Evolutionary conservation across 2,113 vertebrate species (phyloP).

Genomic region (Raja brachyura): DNA sequence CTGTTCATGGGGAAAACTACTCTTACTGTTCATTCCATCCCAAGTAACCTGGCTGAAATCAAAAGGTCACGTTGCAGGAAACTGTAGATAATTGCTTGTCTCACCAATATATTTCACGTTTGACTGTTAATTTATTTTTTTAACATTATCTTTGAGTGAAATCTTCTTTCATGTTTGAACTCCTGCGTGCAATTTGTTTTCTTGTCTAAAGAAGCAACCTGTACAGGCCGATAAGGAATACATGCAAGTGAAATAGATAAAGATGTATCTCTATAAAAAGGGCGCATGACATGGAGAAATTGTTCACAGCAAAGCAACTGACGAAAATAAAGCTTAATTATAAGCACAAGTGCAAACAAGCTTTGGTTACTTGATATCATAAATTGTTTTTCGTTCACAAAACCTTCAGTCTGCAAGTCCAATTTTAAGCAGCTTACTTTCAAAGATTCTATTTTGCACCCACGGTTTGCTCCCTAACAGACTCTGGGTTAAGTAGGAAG

Average conservation of each 20-base stretch:
- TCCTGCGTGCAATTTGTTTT: constrained; percentile 24
- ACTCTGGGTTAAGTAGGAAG: neutral
- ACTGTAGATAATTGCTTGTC: neutral
- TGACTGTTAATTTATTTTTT: constrained; percentile 15
- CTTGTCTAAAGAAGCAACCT: constrained; percentile 31
- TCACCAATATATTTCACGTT: constrained; percentile 1
- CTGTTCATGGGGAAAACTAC: neutral
- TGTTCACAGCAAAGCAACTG: neutral
- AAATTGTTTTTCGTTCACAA: neutral
- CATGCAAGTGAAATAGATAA: constrained; percentile 32
- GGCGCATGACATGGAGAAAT: neutral
- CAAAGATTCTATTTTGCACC: neutral
- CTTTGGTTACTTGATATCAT: neutral
- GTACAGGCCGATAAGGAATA: constrained; percentile 30
- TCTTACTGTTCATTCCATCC: neutral
- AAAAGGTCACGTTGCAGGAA: neutral
- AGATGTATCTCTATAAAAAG: constrained; percentile 14
- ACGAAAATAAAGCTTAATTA: neutral
- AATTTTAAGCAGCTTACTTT: neutral
- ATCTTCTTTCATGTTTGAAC: constrained; percentile 31
- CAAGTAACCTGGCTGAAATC: constrained; percentile 5
- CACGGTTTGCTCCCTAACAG: neutral
- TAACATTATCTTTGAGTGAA: neutral
- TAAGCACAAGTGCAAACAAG: neutral
- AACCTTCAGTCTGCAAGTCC: neutral